Base-by-base conservation (phyloP, 2,797 vertebrate species). In the Acanthurus tractus region DNA sequence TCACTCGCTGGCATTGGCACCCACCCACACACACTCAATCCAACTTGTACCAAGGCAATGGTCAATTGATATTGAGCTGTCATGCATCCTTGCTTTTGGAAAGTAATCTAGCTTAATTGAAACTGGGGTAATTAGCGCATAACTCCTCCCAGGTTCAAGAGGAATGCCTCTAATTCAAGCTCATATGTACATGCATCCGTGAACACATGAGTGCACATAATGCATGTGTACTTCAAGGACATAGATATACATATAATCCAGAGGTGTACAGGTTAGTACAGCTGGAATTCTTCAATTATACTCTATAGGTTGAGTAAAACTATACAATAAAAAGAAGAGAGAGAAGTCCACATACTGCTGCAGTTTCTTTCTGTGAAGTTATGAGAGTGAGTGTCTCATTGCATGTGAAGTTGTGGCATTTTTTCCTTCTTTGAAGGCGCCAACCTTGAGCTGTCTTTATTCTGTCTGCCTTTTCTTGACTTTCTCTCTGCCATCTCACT, bases 61-160 rank as follows among this genome's bases (percentile, higher is more conserved):
- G 58, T 65, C 73, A 65, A 71, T 83, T 78, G 65, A 73, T 85
- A 80, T 45, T 17, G 74, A 76, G 56, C 81, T 79, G 75, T 63
- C 69, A 81, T 70, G 81, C 81, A 75, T 68, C 72, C 56, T 56
- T 63, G 79, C 70, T 59, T 76, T 74, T 71, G 64, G 49, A 73
- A 78, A 78, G 72, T 79, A 69, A 82, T 85, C 62, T 55, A 45
- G 63, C 53, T 80, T 79, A 78, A 86, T 78, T 84, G 49, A 82
- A 77, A 89, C 22, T 70, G 17, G 1, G 40, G 50, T 78, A 79
- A 85, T 82, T 83, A 83, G 63, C 56, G 61, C 44, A 78, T 76
- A 68, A 79, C 57, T 82, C 49, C 10, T 63, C 63, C 40, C 44
- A 56, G 45, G 18, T 59, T 34, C 50, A 46, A 69, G 69, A 83